Conservation (phyloP, 2,888 invertebrate species). For the Caenorhabditis sp. region DNA sequence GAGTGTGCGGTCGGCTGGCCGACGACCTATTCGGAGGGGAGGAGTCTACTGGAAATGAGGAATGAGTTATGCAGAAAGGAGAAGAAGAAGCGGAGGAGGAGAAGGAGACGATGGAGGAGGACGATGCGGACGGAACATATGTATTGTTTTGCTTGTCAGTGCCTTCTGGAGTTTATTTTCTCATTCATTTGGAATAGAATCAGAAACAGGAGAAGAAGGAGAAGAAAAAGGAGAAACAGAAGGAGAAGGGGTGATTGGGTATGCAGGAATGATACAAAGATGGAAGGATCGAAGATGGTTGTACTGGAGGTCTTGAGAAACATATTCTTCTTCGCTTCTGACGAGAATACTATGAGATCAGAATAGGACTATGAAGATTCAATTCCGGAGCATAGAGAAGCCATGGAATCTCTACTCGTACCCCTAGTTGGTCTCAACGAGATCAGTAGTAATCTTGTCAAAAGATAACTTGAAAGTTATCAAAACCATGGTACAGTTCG, state of each 20-base stretch:
- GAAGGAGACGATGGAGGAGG: background rate
- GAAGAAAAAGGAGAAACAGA: background rate
- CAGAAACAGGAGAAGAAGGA: background rate
- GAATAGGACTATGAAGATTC: too few species aligned
- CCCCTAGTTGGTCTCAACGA: too few species aligned
- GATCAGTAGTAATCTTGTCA: too few species aligned
- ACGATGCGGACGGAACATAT: too few species aligned
- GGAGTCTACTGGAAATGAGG: background rate
- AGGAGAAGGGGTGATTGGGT: background rate
- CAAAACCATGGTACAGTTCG: too few species aligned
- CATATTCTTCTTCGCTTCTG: too few species aligned
- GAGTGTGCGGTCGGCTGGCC: background rate
- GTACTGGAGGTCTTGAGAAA: background rate
- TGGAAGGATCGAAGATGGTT: too few species aligned
- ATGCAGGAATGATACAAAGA: background rate
- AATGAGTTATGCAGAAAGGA: background rate
- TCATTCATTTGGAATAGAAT: slow-evolving; percentile 13
- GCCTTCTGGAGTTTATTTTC: too few species aligned
- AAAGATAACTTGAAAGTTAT: too few species aligned
- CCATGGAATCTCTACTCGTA: too few species aligned
- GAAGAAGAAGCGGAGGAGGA: background rate
- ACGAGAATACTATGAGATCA: too few species aligned
- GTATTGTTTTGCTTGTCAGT: background rate
- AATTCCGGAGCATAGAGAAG: too few species aligned
- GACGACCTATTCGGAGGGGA: background rate